A percentile compares a stretch with the other conserved stretches of the same genome.
Conservation (phyloP, 2,113 vertebrate genomes). For the Tachysurus vachellii region DNA sequence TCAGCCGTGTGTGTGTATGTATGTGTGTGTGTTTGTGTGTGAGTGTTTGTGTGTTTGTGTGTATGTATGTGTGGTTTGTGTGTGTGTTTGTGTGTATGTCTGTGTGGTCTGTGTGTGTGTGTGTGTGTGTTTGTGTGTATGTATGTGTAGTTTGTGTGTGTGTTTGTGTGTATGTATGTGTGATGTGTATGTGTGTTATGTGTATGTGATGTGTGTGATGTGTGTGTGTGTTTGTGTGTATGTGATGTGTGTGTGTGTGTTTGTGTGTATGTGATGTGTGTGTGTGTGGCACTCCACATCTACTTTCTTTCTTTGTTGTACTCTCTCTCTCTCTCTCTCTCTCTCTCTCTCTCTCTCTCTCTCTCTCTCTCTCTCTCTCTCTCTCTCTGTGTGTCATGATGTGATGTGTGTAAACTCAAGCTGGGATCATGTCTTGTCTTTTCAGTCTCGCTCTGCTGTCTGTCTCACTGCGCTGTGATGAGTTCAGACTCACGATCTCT, state of each 20-base stretch:
- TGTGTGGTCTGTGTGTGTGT: neutral
- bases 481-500: neutral
- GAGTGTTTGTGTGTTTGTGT: neutral
- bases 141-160: neutral
- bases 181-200: neutral
- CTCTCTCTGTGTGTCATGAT: neutral
- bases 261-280: neutral
- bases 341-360: neutral
- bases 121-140: too few species aligned
- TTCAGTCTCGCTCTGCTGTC: neutral
- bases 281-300: too few species aligned
- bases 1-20: neutral
- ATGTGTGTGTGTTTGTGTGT: neutral
- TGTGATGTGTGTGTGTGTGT: slow-evolving; percentile 12
- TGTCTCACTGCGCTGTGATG: neutral
- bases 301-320: too few species aligned
- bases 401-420: neutral
- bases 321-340: neutral
- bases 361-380: neutral
- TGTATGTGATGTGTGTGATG: neutral
- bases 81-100: neutral
- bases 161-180: neutral
- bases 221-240: neutral
- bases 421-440: neutral
- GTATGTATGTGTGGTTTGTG: neutral